These are phyloP conservation scores for Notechis scutatus DNA, from an alignment of 2,113 vertebrate genomes.

Conservation along the genomic window DNA sequence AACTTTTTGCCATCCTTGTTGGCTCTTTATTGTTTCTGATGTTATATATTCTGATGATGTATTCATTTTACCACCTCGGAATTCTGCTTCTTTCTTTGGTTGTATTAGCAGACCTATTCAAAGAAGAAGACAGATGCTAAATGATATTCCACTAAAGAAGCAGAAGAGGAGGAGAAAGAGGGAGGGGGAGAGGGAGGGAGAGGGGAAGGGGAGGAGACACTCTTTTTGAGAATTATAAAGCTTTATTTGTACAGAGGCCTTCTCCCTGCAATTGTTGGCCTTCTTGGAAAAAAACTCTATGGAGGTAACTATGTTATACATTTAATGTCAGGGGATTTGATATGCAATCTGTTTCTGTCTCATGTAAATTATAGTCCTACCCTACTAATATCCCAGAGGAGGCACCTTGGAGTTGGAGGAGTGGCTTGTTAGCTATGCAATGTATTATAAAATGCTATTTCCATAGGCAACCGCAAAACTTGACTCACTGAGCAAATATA, in stretches of 20 bases:
- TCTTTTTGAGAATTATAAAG: not conserved
- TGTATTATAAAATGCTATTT: not conserved
- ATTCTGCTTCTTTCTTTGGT: not conserved
- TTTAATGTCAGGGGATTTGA: not conserved
- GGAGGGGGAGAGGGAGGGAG: too few relatives aligned
- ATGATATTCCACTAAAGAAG: not conserved
- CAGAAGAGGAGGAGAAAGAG: not conserved
- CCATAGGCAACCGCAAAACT: not conserved
- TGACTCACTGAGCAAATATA: not conserved
- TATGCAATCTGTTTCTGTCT: not conserved
- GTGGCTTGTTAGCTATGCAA: not conserved
- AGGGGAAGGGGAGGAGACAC: not conserved
- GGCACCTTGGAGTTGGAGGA: not conserved
- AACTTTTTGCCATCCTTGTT: not conserved
- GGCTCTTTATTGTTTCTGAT: not conserved
- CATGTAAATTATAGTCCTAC: not conserved
- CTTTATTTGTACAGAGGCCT: not conserved
- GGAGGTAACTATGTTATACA: not conserved
- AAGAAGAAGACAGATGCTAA: not conserved
- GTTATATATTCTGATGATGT: not conserved
- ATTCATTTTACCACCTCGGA: not conserved
- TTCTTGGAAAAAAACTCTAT: not conserved
- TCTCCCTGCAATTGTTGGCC: not conserved
- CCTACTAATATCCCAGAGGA: not conserved
- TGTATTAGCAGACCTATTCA: not conserved